Evolutionary conservation across 2,888 invertebrate genomes (phyloP).

Genomic region (Dyspetes luteomarginatus): DNA sequence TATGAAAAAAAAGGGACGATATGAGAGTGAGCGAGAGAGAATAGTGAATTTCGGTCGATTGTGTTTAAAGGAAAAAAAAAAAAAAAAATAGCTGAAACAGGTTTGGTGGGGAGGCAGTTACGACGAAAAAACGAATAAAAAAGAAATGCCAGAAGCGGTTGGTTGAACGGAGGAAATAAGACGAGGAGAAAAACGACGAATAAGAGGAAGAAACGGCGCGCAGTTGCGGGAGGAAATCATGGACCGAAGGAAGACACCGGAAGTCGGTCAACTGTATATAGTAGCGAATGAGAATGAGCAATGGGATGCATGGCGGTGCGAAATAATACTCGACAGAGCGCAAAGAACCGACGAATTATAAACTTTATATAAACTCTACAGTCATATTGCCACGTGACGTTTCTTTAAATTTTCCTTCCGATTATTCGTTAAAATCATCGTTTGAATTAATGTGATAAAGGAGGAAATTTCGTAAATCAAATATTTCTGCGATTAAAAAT

Average conservation of each 20-base stretch:
- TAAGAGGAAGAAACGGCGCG: conserved; percentile 49
- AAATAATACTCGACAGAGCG: neutral
- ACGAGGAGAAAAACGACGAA: conserved; percentile 32
- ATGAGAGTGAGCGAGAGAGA: conserved; percentile 6
- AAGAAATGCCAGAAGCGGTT: conserved; percentile 14
- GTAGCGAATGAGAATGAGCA: conserved; percentile 55
- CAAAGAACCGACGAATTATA: neutral
- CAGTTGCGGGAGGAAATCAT: conserved; percentile 28
- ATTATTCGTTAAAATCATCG: neutral
- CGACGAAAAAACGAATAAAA: conserved; percentile 39
- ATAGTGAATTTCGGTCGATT: conserved; percentile 51
- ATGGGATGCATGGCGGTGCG: conserved; percentile 41
- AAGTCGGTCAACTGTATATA: conserved; percentile 70
- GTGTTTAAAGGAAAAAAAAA: conserved; percentile 54
- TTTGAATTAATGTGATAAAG: too few species aligned
- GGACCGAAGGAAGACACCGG: conserved; percentile 68
- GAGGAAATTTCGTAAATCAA: too few species aligned
- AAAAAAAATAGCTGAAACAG: conserved; percentile 53
- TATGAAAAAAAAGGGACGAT: conserved; percentile 26
- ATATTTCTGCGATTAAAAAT: too few species aligned
- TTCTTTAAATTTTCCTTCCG: neutral
- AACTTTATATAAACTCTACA: neutral
- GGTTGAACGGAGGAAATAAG: neutral
- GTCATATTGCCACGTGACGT: neutral
- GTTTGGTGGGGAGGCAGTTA: conserved; percentile 32